These are phyloP conservation scores for Amphipyra tragopoginis DNA, from an alignment of 2,888 invertebrate species.

Conservation along the genomic window DNA sequence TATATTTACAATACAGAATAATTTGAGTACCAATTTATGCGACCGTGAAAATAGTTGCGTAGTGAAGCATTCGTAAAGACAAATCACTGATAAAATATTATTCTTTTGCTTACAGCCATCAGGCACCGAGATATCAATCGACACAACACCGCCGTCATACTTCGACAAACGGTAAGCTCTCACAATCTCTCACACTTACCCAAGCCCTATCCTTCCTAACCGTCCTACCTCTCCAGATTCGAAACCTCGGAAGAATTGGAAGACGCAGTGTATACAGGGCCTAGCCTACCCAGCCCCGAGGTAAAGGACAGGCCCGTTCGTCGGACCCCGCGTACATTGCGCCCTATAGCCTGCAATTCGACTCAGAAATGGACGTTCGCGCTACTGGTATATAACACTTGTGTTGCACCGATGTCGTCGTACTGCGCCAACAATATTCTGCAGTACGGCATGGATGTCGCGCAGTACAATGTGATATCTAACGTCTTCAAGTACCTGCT, in stretches of 20 bases:
- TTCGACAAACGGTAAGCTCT: conserved; percentile 79
- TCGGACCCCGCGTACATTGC: conserved; percentile 50
- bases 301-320: conserved; percentile 6
- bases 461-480: conserved; percentile 80
- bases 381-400: conserved; percentile 82
- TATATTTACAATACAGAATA: no score
- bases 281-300: conserved; percentile 6
- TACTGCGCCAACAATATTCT: conserved; percentile 82
- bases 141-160: conserved; percentile 76
- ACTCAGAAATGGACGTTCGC: conserved; percentile 83
- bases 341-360: conserved; percentile 56
- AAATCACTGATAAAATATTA: not conserved
- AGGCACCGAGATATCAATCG: conserved; percentile 68
- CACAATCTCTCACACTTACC: conserved; percentile 8
- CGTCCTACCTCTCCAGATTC: conserved; percentile 70
- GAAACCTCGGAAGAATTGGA: conserved; percentile 73
- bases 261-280: conserved; percentile 25
- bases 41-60: no score
- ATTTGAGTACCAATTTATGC: no score
- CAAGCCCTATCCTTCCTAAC: conserved; percentile 37
- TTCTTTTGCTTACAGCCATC: conserved; percentile 74
- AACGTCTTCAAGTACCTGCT: conserved; percentile 76
- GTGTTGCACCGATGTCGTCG: conserved; percentile 82
- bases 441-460: conserved; percentile 83
- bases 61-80: no score